Conservation (phyloP, 1,140 invertebrate genomes). For the Brachionus calyciflorus region DNA sequence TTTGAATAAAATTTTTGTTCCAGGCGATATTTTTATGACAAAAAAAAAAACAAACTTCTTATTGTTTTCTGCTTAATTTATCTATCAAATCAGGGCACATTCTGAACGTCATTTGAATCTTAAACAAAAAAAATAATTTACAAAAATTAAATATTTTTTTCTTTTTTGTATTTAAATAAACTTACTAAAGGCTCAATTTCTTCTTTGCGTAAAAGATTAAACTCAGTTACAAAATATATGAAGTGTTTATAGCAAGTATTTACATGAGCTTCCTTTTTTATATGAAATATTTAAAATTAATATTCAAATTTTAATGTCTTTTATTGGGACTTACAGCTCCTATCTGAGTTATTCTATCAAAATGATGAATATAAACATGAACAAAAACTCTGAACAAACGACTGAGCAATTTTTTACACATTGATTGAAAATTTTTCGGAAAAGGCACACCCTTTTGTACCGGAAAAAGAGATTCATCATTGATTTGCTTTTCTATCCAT, state of each 20-base stretch:
- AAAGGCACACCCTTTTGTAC: slow-evolving; percentile 80
- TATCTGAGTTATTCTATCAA: slow-evolving; percentile 80
- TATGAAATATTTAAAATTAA: no score
- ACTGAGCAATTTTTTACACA: slow-evolving; percentile 84
- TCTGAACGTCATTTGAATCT: slow-evolving; percentile 43
- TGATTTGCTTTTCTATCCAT: slow-evolving; percentile 88
- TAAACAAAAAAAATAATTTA: not conserved
- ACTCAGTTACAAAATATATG: slow-evolving; percentile 88
- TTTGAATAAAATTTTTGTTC: no score
- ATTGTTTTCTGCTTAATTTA: slow-evolving; percentile 42
- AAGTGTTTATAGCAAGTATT: slow-evolving; percentile 96
- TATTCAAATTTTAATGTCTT: no score
- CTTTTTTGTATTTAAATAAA: not conserved
- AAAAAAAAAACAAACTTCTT: no score
- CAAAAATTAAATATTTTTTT: not conserved
- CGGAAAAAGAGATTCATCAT: slow-evolving; percentile 82
- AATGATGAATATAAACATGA: slow-evolving; percentile 95
- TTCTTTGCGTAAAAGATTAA: slow-evolving; percentile 77
- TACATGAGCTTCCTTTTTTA: slow-evolving; percentile 87
- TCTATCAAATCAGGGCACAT: slow-evolving; percentile 43
- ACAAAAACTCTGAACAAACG: slow-evolving; percentile 89
- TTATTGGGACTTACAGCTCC: slow-evolving; percentile 72
- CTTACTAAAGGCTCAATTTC: slow-evolving; percentile 73
- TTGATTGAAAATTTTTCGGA: slow-evolving; percentile 75
- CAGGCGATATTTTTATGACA: no score